Base-by-base conservation (phyloP, 1,140 invertebrate species). In the Drosophila bipectinata region DNA sequence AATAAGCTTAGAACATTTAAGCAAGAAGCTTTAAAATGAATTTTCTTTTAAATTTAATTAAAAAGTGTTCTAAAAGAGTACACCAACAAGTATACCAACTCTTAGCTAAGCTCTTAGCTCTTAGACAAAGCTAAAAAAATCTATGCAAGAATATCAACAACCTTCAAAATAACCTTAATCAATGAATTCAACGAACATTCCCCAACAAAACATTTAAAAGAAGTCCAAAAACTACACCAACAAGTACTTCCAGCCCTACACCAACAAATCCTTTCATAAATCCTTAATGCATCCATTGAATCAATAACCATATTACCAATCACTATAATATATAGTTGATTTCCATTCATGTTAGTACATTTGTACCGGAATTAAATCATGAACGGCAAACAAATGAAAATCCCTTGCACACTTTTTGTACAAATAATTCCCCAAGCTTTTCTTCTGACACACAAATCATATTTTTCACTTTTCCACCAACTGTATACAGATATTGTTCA, bases 401-500 rank as follows among this genome's bases (percentile, higher is more conserved):
- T 18, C 26, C 39, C 41, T 47, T 37, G 41, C 49, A 34, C 48
- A 67, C 64, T 68, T 66, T 51, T 24, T 66, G 44, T 32, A 44
- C 57, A 28, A 62, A 49, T 18, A 30, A 24, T 34, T 21, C 18
- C 1, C 24, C 10, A 3, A 62, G 57, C 57, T 62, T 62, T 67
- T 41, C 66, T 14, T 4, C 63, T 32, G 41, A 24, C 63, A 68
- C 24, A 68, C 51, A 68, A 68, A 68, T 56, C 51, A 57, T 68
- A 69, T 69, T 55, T 64, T 39, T 28, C 39, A 26, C 28, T 21
- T 54, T 52, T 37, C n/a, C 45, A 15, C 30, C 53, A 21, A 14
- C 7, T 48, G 44, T 10, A 28, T 39, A 39, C 64, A 28, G 66
- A 68, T 28, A 28, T 68, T 24, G 49, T 48, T 68, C 66, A 47